Base-by-base conservation (phyloP, 2,797 vertebrate genomes). In the Rhabdophis nuchalis region DNA sequence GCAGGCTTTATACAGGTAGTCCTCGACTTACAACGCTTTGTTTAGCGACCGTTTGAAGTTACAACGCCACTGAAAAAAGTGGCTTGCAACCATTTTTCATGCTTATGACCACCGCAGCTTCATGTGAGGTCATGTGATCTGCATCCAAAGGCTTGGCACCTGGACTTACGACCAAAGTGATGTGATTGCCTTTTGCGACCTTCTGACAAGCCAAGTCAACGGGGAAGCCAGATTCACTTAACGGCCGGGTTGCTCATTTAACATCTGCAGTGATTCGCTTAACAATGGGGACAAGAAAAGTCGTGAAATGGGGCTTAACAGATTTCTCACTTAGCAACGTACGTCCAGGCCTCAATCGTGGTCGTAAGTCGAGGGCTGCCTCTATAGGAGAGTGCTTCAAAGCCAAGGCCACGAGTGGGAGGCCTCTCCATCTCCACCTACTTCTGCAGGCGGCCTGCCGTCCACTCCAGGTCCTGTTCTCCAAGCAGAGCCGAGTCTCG, bases 401-500 rank as follows among this genome's bases (percentile, higher is more conserved):
- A 77, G 32, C 3, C 68, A 20, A 3, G 16, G 10, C 41, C 8
- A 10, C 32, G 0, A 41, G 36, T 10, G 9, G 9, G 72, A 46
- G 18, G 4, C 20, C 20, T 5, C 72, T 46, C 18, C 20, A n/a
- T n/a, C 25, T 23, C 41, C 12, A 89, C 87, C 96, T 95, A 98
- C 98, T 95, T 94, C 96, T 97, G 96, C 98, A 99, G 95, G 93
- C 94, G 2, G 98, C 97, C 52, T 97, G 97, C 92, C 97, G 97
- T 92, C 98, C 98, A 0, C 98, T 98, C 98, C 98, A 99, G 0
- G 93, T 98, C 94, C 93, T 95, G 92, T 98, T 96, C 1, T 97
- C 97, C 94, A 97, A 96, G 94, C 98, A 99, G 89, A 97, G 7
- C 0, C 98, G 96, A 0, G 97, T 98, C 92, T 98, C 97, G 0